Base-by-base conservation (phyloP, 2,113 vertebrate species). In the Gymnogyps californianus region DNA sequence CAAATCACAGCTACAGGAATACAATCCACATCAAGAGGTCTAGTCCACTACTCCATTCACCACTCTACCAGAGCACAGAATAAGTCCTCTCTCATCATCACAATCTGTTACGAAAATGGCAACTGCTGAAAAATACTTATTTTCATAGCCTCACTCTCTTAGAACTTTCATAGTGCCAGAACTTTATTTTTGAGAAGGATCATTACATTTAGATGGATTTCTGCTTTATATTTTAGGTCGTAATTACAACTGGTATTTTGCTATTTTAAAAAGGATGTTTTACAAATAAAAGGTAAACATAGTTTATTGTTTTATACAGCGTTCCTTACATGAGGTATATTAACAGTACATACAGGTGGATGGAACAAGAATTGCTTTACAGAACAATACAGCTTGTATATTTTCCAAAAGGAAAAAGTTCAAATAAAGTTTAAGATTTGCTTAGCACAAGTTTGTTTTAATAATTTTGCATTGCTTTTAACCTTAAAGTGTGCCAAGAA, bases 401-500 rank as follows among this genome's bases (percentile, higher is more conserved):
- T 57, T 31, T 74, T 83, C 91, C 72, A 44, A 52, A 61, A 55
- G 24, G 46, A 58, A 46, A 36, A 54, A 6, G 20, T 40, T 46
- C 2, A 81, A 61, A 44, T 31, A 11, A 79, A 61, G n/a, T 44
- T 77, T 24, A 66, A 70, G 58, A 59, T 32, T 36, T 20, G 18
- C 61, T 78, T 38, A 70, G 47, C 10, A 36, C 3, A 7, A 57
- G 16, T 38, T 28, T 16, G 38, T 59, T 79, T 95, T 64, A 85
- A 36, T 70, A 79, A 67, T 46, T 97, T 9, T 69, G 52, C 40
- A 19, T 32, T 72, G 19, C 69, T 87, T 83, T 83, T 82, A 67
- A 78, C 62, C 52, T 88, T 52, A 83, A 84, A 77, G 57, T 11
- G 40, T 75, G 69, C 57, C 88, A 64, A 88, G 65, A 87, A 96